phyloP scores from a whole-genome alignment of 1,140 invertebrate genomes.

The Psilanteris sp. region DNA sequence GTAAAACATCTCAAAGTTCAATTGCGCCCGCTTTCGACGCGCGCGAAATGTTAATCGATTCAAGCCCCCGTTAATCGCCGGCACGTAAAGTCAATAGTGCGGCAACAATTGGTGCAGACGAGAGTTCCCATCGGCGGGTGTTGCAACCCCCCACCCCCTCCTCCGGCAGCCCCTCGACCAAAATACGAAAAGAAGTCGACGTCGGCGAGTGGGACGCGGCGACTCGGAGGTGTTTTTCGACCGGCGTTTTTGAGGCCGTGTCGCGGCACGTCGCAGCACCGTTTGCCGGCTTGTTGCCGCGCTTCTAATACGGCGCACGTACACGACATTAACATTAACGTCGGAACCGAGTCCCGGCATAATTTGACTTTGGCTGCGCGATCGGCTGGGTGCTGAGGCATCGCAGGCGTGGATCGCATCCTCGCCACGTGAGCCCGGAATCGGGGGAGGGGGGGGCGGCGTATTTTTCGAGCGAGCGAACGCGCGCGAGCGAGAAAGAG shows the following conservation, averaged over 20 bases:
- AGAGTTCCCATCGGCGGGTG: conserved; percentile 9
- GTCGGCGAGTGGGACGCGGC: no score
- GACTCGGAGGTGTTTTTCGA: conserved; percentile 37
- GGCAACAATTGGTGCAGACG: conserved; percentile 19
- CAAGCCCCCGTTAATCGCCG: neutral
- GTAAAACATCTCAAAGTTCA: conserved; percentile 16
- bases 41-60: conserved; percentile 43
- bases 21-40: neutral
- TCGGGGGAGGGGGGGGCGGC: conserved; percentile 17
- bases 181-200: no score
- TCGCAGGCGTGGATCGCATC: conserved; percentile 76
- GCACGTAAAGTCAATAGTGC: conserved; percentile 17
- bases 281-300: conserved; percentile 19
- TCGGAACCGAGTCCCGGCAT: conserved; percentile 60
- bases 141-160: conserved; percentile 6
- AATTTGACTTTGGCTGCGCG: conserved; percentile 69
- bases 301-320: conserved; percentile 59
- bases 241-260: conserved; percentile 47
- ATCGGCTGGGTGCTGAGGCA: conserved; percentile 62
- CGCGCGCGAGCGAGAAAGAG: conserved; percentile 62
- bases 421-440: conserved; percentile 70
- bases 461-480: conserved; percentile 29
- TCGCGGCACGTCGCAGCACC: conserved; percentile 25
- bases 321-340: conserved; percentile 57
- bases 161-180: no score